These are phyloP conservation scores for Diploscapter pachys DNA, from an alignment of 1,140 invertebrate genomes.

Conservation along the genomic window DNA sequence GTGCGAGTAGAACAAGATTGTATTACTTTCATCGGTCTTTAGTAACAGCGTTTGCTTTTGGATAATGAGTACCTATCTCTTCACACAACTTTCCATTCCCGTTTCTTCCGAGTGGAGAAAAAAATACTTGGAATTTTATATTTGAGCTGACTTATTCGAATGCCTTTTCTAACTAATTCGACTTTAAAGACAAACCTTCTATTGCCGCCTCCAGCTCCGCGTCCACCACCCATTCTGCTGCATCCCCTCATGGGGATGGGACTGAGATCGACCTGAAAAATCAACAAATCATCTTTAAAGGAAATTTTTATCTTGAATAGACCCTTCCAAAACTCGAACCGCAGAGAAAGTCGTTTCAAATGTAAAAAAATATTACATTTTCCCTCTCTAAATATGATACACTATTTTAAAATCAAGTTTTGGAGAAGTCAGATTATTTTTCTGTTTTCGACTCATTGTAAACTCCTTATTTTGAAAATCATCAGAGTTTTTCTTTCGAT, in stretches of 20 bases:
- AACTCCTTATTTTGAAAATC: neutral
- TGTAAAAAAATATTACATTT: neutral
- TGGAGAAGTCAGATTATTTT: no score
- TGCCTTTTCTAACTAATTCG: constrained; percentile 2
- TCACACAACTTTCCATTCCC: constrained; percentile 9
- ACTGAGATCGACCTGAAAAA: constrained; percentile 11
- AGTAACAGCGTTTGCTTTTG: constrained; percentile 6
- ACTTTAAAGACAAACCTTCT: neutral
- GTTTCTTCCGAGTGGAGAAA: constrained; percentile 5
- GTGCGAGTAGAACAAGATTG: neutral
- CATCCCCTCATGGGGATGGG: constrained; percentile 8
- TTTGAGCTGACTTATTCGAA: constrained; percentile 5
- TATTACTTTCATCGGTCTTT: no score
- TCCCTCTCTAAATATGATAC: no score
- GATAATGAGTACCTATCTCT: neutral
- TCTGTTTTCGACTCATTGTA: constrained; percentile 4
- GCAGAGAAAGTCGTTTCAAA: constrained; percentile 6
- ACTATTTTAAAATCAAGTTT: no score
- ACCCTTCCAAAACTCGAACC: constrained; percentile 1
- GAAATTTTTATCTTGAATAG: neutral
- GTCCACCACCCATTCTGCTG: constrained; percentile 22
- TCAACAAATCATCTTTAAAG: constrained; percentile 19
- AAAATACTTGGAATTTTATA: neutral
- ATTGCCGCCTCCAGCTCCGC: neutral
- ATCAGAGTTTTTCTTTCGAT: neutral